Percentiles rank a stretch among this genome's conserved stretches.
Conservation (phyloP, 2,888 invertebrate species). For the Ceratothoa steindachneri region DNA sequence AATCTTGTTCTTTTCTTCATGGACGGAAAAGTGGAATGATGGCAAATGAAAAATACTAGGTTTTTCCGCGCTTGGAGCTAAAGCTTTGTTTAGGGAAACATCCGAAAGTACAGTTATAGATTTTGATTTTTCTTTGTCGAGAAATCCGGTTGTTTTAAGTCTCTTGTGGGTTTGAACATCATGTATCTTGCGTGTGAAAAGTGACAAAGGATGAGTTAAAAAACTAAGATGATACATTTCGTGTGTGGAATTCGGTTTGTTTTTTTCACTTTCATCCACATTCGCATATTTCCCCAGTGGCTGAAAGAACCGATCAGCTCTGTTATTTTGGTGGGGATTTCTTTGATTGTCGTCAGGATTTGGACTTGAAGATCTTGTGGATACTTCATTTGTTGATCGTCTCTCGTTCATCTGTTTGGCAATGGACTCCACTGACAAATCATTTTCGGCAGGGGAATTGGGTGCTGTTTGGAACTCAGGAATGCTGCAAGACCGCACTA, state of each 20-base stretch:
- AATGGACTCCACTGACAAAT: neutral
- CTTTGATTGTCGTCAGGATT: neutral
- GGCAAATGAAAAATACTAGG: neutral
- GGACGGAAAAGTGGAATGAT: neutral
- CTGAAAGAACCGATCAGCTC: neutral
- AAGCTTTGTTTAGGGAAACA: neutral
- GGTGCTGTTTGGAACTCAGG: neutral
- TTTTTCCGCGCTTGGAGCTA: neutral
- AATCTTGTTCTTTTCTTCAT: neutral
- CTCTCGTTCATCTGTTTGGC: neutral
- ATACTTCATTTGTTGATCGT: too few species aligned
- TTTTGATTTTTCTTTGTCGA: constrained; percentile 1
- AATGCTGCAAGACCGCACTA: neutral
- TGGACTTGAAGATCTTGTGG: too few species aligned
- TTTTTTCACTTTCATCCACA: neutral
- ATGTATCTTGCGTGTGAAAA: neutral
- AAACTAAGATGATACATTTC: neutral
- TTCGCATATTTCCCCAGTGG: too few species aligned
- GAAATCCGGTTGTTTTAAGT: neutral
- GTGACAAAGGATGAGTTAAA: neutral
- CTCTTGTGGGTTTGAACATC: neutral
- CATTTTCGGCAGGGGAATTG: neutral
- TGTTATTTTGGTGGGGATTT: neutral
- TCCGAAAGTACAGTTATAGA: neutral
- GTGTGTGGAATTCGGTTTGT: neutral